phyloP scores from a whole-genome alignment of 2,797 vertebrate species.

The Micrastur ruficollis region DNA sequence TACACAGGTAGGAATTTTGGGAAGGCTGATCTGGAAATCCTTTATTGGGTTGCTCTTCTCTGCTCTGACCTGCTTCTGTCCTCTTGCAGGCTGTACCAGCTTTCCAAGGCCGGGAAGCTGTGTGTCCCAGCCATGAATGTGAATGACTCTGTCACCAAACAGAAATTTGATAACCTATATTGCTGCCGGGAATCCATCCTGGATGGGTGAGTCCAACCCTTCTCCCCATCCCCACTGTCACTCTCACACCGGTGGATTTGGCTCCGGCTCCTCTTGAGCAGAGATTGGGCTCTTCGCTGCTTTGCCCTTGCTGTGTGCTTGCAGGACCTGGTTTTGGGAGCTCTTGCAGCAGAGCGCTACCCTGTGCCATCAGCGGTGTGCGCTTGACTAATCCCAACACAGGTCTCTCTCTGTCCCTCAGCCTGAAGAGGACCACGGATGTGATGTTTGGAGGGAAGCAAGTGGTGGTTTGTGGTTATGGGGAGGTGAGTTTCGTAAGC shows the following conservation, averaged over 20 bases:
- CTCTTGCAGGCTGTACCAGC: constrained; percentile 89
- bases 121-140: constrained; percentile 99
- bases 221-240: not conserved
- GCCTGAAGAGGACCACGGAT: constrained; percentile 97
- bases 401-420: constrained; percentile 73
- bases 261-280: not conserved
- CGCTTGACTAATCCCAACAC: constrained; percentile 33
- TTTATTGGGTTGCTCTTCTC: not conserved
- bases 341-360: not conserved
- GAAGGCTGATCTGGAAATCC: not conserved
- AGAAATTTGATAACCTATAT: constrained; percentile 98
- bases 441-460: constrained; percentile 99
- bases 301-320: not conserved
- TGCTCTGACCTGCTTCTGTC: constrained; percentile 34
- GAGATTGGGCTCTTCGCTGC: not conserved
- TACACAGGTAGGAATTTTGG: constrained; percentile 85
- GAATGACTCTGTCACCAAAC: constrained; percentile 98
- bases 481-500: constrained; percentile 84
- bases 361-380: not conserved
- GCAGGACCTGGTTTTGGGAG: not conserved
- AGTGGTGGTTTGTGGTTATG: constrained; percentile 96
- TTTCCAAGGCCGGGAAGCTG: constrained; percentile 96
- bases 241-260: accelerated
- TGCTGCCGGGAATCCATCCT: constrained; percentile 98
- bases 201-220: constrained; percentile 86